A percentile compares a stretch with the other conserved stretches of the same genome.
Evolutionary conservation across 2,888 invertebrate genomes (phyloP).

Genomic region (Neocrepidodera transversa): DNA sequence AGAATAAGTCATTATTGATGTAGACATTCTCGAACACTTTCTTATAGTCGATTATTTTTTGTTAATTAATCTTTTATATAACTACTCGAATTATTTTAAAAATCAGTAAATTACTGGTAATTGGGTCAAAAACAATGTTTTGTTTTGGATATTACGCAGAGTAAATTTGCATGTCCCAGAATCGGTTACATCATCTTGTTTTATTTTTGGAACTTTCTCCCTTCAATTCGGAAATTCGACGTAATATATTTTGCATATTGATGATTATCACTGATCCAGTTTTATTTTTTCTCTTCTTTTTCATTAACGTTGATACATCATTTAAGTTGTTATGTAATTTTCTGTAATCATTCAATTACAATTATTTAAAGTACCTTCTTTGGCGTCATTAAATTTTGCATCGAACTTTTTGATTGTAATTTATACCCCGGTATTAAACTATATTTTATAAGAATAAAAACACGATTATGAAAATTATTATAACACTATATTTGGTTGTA

Average conservation of each 20-base stretch:
- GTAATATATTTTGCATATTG: slow-evolving; percentile 25
- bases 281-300: no score
- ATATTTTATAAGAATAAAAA: no score
- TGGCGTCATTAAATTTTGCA: not conserved
- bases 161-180: slow-evolving; percentile 22
- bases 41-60: slow-evolving; percentile 1
- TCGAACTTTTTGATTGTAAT: not conserved
- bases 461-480: no score
- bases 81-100: slow-evolving; percentile 8
- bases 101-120: slow-evolving; percentile 11
- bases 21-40: not conserved
- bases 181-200: slow-evolving; percentile 21
- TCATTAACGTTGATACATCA: slow-evolving; percentile 9
- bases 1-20: no score
- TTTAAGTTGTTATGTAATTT: slow-evolving; percentile 17
- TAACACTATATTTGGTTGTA: no score
- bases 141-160: slow-evolving; percentile 20
- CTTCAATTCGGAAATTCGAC: slow-evolving; percentile 19
- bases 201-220: slow-evolving; percentile 30
- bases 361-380: slow-evolving; percentile 4
- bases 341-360: slow-evolving; percentile 19
- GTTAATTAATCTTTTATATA: slow-evolving; percentile 11
- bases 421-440: not conserved
- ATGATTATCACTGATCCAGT: slow-evolving; percentile 26
- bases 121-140: slow-evolving; percentile 24